Evolutionary conservation across 2,888 invertebrate species (phyloP), one percentile per base, ranked within the genome.

Genomic region (Melanotus villosus): DNA sequence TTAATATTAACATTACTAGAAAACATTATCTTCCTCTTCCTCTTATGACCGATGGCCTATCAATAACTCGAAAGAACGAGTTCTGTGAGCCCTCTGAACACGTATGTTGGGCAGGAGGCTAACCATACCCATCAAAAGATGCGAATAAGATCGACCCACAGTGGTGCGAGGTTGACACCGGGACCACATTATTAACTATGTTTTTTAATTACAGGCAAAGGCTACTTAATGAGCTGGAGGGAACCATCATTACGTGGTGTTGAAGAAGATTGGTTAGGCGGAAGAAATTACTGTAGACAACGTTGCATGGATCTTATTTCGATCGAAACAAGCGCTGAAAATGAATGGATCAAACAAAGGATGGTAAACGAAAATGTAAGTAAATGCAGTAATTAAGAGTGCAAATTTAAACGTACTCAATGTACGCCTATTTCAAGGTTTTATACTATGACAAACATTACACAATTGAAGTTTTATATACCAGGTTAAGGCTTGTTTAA

Each of bases 251-350:
- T 93, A 30, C 89, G 89, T 72, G 91, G 90, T 19, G 90, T 91
- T 52, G 93, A 95, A 83, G 89, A 92, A 76, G 94, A 95, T 85
- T 95, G 95, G 95, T 84, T 96, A 74, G 91, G 90, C 50, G 94
- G 91, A 18, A 89, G 96, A 79, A 96, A 96, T 84, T 94, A 90
- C 85, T 96, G 96, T 85, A 89, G 96, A 71, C 91, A 93, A 85
- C 91, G 94, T 68, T 96, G 96, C 85, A 96, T 96, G 96, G 96
- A 96, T 84, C 89, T 93, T 54, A 92, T 95, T 47, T 93, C 94
- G 1, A 83, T 96, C 78, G 95, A 96, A 85, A 94, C 94, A 62
- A 92, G 92, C 75, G 90, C 91, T 63, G 95, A 96, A 84, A 95
- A 95, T 81, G 94, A 95, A 83, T 95, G 94, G 91, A 89, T 95